phyloP scores from a whole-genome alignment of 2,113 vertebrate species.

The Megaceryle torquata region DNA sequence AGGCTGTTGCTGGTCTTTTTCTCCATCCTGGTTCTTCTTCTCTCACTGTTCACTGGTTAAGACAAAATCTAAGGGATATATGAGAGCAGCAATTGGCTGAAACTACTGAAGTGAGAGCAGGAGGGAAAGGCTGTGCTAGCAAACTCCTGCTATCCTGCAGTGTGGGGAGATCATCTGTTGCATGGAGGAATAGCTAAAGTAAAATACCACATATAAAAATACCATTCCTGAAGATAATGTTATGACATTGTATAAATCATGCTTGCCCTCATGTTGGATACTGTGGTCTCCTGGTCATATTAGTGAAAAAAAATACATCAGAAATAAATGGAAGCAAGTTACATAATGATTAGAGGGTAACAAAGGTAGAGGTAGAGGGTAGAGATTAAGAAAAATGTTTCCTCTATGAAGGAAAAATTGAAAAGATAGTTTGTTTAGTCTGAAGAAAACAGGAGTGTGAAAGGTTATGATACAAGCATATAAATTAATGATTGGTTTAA shows the following conservation, averaged over 20 bases:
- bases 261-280: background rate
- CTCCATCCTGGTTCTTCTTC: background rate
- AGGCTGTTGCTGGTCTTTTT: background rate
- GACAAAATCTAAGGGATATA: background rate
- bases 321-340: background rate
- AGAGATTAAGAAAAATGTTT: background rate
- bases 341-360: background rate
- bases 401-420: background rate
- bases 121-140: background rate
- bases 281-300: background rate
- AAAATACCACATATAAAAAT: background rate
- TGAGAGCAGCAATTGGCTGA: background rate
- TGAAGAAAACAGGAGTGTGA: background rate
- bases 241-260: background rate
- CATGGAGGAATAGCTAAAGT: background rate
- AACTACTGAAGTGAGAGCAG: background rate
- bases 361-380: background rate
- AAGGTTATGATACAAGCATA: background rate
- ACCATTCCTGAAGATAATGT: background rate
- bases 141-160: background rate
- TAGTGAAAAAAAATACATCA: background rate
- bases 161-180: background rate
- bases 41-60: background rate
- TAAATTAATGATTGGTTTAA: background rate
- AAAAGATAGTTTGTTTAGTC: background rate